Evolutionary conservation across 1,140 invertebrate genomes (phyloP), one percentile per base, ranked within the genome.

Genomic region (Meloidogyne floridensis): DNA sequence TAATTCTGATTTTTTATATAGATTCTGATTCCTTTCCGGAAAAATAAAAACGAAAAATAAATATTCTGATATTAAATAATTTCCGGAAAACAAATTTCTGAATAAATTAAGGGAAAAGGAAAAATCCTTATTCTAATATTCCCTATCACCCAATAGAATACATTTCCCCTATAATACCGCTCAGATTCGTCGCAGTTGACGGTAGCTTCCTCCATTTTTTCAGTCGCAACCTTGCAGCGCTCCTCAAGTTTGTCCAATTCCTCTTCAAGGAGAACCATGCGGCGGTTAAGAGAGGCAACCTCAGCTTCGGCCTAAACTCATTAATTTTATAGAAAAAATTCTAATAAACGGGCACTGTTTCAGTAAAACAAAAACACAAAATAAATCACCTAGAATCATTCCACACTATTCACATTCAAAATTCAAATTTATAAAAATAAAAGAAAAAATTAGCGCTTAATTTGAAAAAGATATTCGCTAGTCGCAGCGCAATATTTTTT

Each of bases 171-270:
- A 32, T 32, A 32, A 32, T 32, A 32, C 32, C 32, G 32, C 32
- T 32, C 32, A 2, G 32, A 32, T 32, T 32, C 32, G 32, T 32
- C 32, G 32, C 32, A 32, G 32, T 32, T 32, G 32, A 32, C 32
- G 32, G 32, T 32, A 32, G 32, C 32, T 2, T 32, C 32, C 32
- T 32, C 32, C 32, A 99, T 93, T 93, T 98, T 98, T 90, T 94
- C 94, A 89, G 96, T 96, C 91, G 96, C 96, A 86, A 95, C 95
- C 90, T 95, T 94, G 88, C 98, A 93, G 92, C 97, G 94, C 91
- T 98, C 96, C 92, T 98, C 97, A 84, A 96, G 97, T 92, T 96
- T 94, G 92, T 98, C 97, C 87, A 98, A 93, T 92, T 99, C 97
- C 91, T 98, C 97, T 93, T 99, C 97, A 91, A 98, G 92, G 90